Base-by-base conservation (phyloP, 2,797 vertebrate genomes). In the Aldrovandia affinis region DNA sequence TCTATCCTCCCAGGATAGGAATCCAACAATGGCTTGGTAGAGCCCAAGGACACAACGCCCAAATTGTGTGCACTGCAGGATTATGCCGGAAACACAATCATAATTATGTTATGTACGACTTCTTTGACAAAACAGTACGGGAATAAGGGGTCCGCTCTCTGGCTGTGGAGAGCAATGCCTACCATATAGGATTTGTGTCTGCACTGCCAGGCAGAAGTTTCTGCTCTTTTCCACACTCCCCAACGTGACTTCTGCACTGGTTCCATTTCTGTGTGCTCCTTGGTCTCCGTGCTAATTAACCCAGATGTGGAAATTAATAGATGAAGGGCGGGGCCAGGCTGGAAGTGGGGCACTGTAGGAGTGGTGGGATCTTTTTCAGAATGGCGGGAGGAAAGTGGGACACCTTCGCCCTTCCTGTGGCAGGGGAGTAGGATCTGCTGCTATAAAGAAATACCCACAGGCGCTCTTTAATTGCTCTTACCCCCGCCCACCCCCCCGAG, bases 231-330 rank as follows among this genome's bases (percentile, higher is more conserved):
- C 52, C 20, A 10, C 80, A 57, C 57, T 55, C 44, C 87, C 88
- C 86, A 84, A 89, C 82, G 87, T 88, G 91, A 89, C 87, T 88
- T 70, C 54, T 87, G 87, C 83, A 84, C 87, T 89, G 91, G 87
- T 94, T 92, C 89, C 89, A 92, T 92, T 94, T 93, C 91, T 90
- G 86, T 86, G 91, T 88, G 88, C 90, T 92, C 90, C 88, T 79
- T 63, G 88, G 93, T 92, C 94, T 95, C 94, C 75, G 87, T 94
- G 88, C 94, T 95, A 93, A 96, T 96, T 96, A 96, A 95, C 95
- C 95, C 94, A 96, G 91, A 95, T 95, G 91, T 92, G 86, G 93
- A 92, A 95, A 95, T 95, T 95, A 95, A 95, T 96, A 96, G 89
- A 94, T 90, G 89, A 94, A 95, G 93, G 73, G 91, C 90, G 89